A percentile compares a stretch with the other conserved stretches of the same genome.
Evolutionary conservation across 1,140 invertebrate species (phyloP).

Genomic region (Dreissena rostriformis): DNA sequence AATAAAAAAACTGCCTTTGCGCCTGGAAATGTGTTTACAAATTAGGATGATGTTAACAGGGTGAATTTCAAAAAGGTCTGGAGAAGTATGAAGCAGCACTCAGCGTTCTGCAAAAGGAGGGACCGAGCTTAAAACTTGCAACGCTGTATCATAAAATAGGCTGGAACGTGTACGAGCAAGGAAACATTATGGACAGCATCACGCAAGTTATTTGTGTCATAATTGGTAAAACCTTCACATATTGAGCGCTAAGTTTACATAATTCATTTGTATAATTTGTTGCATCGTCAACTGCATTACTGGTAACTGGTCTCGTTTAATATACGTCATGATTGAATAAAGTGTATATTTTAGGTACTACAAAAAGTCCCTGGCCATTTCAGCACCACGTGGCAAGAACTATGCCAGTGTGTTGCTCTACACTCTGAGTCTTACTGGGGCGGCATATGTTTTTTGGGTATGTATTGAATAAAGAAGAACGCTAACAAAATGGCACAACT

Average conservation of each 20-base stretch:
- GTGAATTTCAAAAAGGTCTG: too few species aligned
- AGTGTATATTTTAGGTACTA: background rate
- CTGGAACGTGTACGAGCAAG: constrained; percentile 20
- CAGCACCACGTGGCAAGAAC: background rate
- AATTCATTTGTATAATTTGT: background rate
- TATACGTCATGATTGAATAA: background rate
- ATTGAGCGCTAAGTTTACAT: background rate
- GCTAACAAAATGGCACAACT: background rate
- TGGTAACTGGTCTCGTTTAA: background rate
- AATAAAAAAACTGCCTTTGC: too few species aligned
- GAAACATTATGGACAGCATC: background rate
- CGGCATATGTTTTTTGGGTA: constrained; percentile 14
- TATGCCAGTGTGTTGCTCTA: background rate
- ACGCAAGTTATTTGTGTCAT: background rate
- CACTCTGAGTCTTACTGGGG: background rate
- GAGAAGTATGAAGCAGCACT: too few species aligned
- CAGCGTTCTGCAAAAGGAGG: too few species aligned
- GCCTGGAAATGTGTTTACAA: too few species aligned
- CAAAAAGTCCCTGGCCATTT: constrained; percentile 19
- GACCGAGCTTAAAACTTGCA: constrained; percentile 5
- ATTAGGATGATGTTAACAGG: too few species aligned
- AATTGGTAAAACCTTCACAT: background rate
- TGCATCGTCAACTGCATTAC: background rate
- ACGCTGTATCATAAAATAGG: constrained; percentile 15
- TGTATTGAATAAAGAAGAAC: background rate